Percentiles rank a stretch among this genome's conserved stretches.
These are phyloP conservation scores for Campopleginae sp. DNA, from an alignment of 2,888 invertebrate genomes.

Conservation along the genomic window DNA sequence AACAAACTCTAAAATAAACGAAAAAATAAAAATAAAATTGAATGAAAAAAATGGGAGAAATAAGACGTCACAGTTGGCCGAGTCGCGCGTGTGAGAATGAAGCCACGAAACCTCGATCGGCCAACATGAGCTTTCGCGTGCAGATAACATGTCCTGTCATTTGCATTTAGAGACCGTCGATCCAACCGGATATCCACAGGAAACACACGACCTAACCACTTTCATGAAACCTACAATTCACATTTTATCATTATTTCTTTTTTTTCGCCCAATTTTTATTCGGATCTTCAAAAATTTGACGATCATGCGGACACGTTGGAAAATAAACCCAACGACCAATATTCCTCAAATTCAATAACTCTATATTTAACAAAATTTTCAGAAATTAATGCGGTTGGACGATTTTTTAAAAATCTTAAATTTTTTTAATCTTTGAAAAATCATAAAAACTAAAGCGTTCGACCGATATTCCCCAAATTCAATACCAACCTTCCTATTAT, in stretches of 20 bases:
- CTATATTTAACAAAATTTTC: no score
- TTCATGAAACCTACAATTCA: conserved; percentile 26
- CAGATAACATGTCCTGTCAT: conserved; percentile 56
- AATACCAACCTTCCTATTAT: no score
- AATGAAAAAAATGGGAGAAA: no score
- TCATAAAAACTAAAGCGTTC: no score
- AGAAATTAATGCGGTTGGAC: no score
- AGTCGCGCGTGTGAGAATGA: conserved; percentile 50
- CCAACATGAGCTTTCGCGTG: conserved; percentile 64
- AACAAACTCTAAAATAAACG: conserved; percentile 41
- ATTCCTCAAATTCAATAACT: no score
- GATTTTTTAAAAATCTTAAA: no score
- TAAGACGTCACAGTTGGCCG: conserved; percentile 40
- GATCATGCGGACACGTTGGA: background rate
- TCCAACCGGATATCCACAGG: conserved; percentile 35
- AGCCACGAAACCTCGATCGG: conserved; percentile 51
- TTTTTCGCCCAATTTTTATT: background rate
- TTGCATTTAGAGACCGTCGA: conserved; percentile 53
- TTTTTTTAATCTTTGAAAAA: no score
- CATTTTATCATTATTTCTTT: conserved; percentile 28
- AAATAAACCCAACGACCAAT: no score
- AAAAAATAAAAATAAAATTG: no score
- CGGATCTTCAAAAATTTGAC: background rate
- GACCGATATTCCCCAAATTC: no score
- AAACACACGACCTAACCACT: conserved; percentile 30